Conservation (phyloP, 2,797 vertebrate genomes). For the Potorous gilbertii region DNA sequence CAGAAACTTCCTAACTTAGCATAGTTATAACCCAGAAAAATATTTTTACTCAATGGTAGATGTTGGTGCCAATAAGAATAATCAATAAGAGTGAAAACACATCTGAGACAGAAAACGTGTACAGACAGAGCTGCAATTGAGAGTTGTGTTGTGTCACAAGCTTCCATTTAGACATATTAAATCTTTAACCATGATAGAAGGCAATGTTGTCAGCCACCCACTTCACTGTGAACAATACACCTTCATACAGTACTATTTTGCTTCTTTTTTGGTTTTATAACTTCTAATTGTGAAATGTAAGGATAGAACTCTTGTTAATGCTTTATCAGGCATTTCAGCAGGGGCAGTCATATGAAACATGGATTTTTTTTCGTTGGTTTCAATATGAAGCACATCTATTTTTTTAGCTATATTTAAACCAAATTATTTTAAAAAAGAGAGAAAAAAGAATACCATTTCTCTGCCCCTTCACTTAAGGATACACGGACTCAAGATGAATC, state of each 20-base stretch:
- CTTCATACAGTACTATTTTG: neutral
- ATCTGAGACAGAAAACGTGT: slow-evolving; percentile 27
- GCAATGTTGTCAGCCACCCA: neutral
- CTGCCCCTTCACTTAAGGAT: slow-evolving; percentile 64
- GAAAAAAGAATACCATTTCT: slow-evolving; percentile 61
- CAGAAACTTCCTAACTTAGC: neutral
- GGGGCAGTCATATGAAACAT: neutral
- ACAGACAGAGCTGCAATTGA: neutral
- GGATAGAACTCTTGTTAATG: neutral
- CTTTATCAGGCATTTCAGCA: slow-evolving; percentile 54
- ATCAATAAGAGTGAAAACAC: slow-evolving; percentile 10
- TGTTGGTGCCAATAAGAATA: neutral
- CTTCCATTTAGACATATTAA: neutral
- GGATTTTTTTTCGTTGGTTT: slow-evolving; percentile 38
- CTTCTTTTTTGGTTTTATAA: slow-evolving; percentile 27
- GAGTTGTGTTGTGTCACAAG: neutral
- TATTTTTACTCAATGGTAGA: neutral
- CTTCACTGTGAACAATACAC: neutral
- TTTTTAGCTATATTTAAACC: slow-evolving; percentile 60
- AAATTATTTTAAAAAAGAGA: slow-evolving; percentile 44
- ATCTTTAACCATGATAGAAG: neutral
- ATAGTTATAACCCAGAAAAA: neutral
- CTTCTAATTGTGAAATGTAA: neutral
- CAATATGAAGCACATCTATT: slow-evolving; percentile 27
- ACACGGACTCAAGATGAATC: slow-evolving; percentile 59